A percentile compares a stretch with the other conserved stretches of the same genome.
Conservation (phyloP, 2,797 vertebrate genomes). For the Hipposideros larvatus region DNA sequence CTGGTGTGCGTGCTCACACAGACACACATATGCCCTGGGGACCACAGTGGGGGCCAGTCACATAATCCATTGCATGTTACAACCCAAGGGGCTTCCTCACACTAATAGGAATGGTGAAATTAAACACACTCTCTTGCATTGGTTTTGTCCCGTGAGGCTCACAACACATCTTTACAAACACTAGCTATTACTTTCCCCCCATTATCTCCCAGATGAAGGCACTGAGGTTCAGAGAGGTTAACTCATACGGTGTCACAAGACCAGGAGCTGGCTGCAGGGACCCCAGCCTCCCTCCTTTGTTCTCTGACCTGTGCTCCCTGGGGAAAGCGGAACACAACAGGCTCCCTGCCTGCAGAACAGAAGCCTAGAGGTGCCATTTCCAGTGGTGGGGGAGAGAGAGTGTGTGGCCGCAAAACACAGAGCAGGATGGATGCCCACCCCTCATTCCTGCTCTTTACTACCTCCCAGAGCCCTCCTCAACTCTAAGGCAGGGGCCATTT, state of each 20-base stretch:
- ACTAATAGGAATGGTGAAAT: not conserved
- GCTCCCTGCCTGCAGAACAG: not conserved
- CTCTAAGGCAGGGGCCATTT: not conserved
- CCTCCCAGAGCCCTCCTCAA: not conserved
- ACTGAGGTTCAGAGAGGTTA: not conserved
- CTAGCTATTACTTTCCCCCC: not conserved
- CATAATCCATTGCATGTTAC: not conserved
- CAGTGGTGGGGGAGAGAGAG: not conserved
- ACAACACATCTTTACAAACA: not conserved
- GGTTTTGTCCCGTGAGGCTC: not conserved
- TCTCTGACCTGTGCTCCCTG: not conserved
- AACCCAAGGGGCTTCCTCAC: not conserved
- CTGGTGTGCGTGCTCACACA: not conserved
- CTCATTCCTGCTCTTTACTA: not conserved
- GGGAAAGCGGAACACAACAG: too few species aligned
- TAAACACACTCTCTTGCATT: not conserved
- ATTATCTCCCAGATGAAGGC: not conserved
- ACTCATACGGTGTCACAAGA: not conserved
- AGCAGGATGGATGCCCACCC: too few species aligned
- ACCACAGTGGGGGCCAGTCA: not conserved
- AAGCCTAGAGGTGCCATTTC: not conserved
- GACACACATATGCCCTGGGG: not conserved
- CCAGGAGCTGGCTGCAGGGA: not conserved
- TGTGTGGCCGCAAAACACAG: not conserved
- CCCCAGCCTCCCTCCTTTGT: too few species aligned